phyloP scores from a whole-genome alignment of 92 coral and sea anemone species.

The Porites rus region DNA sequence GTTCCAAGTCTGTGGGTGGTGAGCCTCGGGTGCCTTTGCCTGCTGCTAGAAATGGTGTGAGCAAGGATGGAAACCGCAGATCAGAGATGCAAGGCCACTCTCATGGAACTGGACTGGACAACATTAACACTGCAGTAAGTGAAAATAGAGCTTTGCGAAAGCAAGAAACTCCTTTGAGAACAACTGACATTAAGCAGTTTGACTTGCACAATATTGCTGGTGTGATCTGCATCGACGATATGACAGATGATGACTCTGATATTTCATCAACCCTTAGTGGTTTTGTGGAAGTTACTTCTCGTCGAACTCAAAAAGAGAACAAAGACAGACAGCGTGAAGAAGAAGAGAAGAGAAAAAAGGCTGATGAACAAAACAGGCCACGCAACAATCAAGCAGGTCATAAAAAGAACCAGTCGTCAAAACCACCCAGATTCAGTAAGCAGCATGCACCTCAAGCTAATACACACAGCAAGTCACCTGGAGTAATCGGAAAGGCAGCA shows the following conservation, averaged over 20 bases:
- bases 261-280: conserved; percentile 96
- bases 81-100: conserved; percentile 52
- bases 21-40: conserved; percentile 95
- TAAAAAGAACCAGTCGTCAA: conserved; percentile 76
- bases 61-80: conserved; percentile 80
- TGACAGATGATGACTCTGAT: conserved; percentile 94
- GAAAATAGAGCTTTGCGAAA: conserved; percentile 72
- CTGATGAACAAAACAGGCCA: conserved; percentile 80
- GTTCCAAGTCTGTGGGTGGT: conserved; percentile 89
- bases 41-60: conserved; percentile 92
- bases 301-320: conserved; percentile 92
- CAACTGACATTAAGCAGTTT: conserved; percentile 75
- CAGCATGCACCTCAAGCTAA: conserved; percentile 73
- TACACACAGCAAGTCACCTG: conserved; percentile 62
- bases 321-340: conserved; percentile 97
- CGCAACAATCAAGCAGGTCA: conserved; percentile 68
- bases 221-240: conserved; percentile 95
- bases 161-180: conserved; percentile 72
- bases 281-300: conserved; percentile 97
- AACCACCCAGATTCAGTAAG: conserved; percentile 94
- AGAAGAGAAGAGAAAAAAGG: conserved; percentile 85
- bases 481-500: conserved; percentile 65
- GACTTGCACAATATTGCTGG: conserved; percentile 98
- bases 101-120: conserved; percentile 76
- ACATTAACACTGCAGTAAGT: conserved; percentile 63